phyloP scores from a whole-genome alignment of 2,113 vertebrate species.

The Lagopus leucura region DNA sequence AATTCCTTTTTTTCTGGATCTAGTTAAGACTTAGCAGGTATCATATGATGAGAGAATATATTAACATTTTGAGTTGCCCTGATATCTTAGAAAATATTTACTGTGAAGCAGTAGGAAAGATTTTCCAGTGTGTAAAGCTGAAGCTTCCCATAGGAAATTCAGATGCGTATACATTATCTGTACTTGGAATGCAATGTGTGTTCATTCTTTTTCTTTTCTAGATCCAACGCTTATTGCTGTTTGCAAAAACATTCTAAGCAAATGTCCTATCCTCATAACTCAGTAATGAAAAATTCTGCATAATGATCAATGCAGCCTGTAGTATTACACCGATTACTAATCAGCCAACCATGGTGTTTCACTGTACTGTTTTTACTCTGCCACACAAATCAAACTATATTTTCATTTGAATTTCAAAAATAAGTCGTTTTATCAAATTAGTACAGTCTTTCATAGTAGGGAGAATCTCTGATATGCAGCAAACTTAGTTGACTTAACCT shows the following conservation, averaged over 20 bases:
- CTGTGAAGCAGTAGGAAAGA: accelerated
- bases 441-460: not conserved
- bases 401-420: not conserved
- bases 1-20: not conserved
- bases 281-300: not conserved
- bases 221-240: not conserved
- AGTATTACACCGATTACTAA: not conserved
- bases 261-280: not conserved
- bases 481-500: not conserved
- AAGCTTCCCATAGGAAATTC: not conserved
- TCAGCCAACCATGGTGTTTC: not conserved
- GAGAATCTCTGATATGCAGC: not conserved
- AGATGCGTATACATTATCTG: not conserved
- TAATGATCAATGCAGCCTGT: not conserved
- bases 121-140: not conserved
- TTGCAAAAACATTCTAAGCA: not conserved
- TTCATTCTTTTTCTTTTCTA: not conserved
- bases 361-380: not conserved
- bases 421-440: not conserved
- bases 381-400: not conserved
- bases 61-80: not conserved
- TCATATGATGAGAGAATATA: not conserved
- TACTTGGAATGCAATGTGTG: too few species aligned
- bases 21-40: not conserved
- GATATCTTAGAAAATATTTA: not conserved